These are phyloP conservation scores for Drosophila melanica DNA, from an alignment of 1,140 invertebrate species.

Conservation along the genomic window DNA sequence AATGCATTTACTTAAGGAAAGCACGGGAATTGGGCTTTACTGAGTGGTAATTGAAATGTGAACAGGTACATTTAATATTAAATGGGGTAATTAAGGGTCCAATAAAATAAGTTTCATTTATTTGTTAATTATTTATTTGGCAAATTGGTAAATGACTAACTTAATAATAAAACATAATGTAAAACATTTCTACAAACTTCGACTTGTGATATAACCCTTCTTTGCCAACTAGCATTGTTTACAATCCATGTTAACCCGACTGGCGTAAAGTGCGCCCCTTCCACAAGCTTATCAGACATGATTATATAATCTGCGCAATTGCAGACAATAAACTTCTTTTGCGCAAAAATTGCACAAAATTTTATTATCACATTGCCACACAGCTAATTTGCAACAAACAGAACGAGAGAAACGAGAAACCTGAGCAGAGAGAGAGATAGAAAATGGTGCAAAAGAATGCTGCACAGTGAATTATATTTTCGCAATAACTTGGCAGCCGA, in stretches of 20 bases:
- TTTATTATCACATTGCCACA: conserved; percentile 75
- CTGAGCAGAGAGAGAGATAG: not conserved
- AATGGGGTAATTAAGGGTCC: not conserved
- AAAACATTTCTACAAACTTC: too few relatives aligned
- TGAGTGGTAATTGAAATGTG: not conserved
- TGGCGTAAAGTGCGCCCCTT: conserved; percentile 7
- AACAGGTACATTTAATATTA: not conserved
- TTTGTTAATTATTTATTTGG: too few relatives aligned
- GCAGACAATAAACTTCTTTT: conserved; percentile 76
- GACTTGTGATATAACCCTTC: not conserved
- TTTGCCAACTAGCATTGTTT: not conserved
- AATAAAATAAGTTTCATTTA: too few relatives aligned
- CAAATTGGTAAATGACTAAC: too few relatives aligned
- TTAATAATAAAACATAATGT: too few relatives aligned
- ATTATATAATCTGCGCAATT: conserved; percentile 74
- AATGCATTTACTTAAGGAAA: conserved; percentile 3
- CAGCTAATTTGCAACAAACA: conserved; percentile 66
- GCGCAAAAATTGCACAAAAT: conserved; percentile 64
- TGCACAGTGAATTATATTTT: conserved; percentile 75
- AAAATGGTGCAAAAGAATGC: conserved; percentile 48
- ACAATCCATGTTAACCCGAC: conserved; percentile 8
- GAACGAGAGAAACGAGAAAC: conserved; percentile 2
- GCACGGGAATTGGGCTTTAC: not conserved
- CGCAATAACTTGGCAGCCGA: conserved; percentile 73
- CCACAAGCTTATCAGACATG: conserved; percentile 27